Percentiles rank a stretch among this genome's conserved stretches.
These are phyloP conservation scores for Anadara kagoshimensis DNA, from an alignment of 1,140 invertebrate species.

Conservation along the genomic window DNA sequence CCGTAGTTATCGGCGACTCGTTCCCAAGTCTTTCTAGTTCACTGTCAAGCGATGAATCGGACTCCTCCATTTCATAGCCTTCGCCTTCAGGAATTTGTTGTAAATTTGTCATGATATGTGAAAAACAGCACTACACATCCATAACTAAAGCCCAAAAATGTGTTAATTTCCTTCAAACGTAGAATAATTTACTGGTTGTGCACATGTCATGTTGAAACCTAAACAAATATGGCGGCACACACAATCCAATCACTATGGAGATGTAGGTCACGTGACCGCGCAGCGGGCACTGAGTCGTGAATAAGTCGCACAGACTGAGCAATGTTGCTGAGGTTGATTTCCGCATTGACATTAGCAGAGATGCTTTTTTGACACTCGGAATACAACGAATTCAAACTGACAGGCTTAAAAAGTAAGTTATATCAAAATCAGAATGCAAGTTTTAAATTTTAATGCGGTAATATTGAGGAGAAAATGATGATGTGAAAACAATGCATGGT, in stretches of 20 bases:
- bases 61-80: conserved; percentile 32
- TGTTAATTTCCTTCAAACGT: neutral
- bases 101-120: conserved; percentile 36
- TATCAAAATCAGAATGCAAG: too few relatives aligned
- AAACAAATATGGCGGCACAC: conserved; percentile 49
- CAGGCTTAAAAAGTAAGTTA: too few relatives aligned
- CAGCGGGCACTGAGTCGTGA: too few relatives aligned
- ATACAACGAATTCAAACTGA: too few relatives aligned
- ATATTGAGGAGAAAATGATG: too few relatives aligned
- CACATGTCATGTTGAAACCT: conserved; percentile 27
- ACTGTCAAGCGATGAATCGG: conserved; percentile 45
- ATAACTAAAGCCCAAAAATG: neutral
- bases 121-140: neutral
- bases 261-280: conserved; percentile 7
- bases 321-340: too few relatives aligned
- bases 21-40: conserved; percentile 50
- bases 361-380: too few relatives aligned
- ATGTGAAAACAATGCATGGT: too few relatives aligned
- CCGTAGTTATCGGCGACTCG: conserved; percentile 41
- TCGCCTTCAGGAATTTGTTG: conserved; percentile 26
- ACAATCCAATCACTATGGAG: conserved; percentile 55
- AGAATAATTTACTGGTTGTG: neutral
- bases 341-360: too few relatives aligned
- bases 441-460: too few relatives aligned
- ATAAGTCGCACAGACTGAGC: too few relatives aligned